Evolutionary conservation across 2,113 vertebrate species (phyloP).

Genomic region (Ancistrus triradiatus): DNA sequence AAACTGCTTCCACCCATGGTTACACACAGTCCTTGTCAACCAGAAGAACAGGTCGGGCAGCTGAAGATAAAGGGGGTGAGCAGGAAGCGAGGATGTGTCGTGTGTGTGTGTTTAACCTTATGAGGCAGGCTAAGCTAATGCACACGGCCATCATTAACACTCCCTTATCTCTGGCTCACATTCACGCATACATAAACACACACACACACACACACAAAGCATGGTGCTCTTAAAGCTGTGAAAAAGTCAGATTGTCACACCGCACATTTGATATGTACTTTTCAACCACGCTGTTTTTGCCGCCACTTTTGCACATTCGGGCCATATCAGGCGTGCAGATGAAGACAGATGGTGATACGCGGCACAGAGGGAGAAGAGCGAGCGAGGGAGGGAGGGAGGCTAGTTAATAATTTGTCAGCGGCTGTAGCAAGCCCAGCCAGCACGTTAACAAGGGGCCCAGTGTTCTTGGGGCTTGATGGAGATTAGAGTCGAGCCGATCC

Average conservation of each 20-base stretch:
- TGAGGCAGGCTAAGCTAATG: slow-evolving; percentile 44
- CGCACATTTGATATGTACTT: neutral
- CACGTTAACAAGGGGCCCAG: slow-evolving; percentile 66
- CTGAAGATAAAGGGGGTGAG: slow-evolving; percentile 55
- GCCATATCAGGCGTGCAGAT: slow-evolving; percentile 31
- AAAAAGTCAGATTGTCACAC: neutral
- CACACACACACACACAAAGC: slow-evolving; percentile 19
- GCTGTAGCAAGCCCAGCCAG: slow-evolving; percentile 63
- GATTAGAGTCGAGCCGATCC: slow-evolving; percentile 60
- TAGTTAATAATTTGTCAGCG: slow-evolving; percentile 70
- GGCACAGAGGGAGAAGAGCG: neutral
- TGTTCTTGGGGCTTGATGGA: slow-evolving; percentile 63
- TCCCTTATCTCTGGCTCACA: neutral
- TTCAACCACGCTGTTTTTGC: no score
- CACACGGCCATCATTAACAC: slow-evolving; percentile 37
- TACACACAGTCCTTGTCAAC: slow-evolving; percentile 54
- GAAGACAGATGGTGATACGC: slow-evolving; percentile 43
- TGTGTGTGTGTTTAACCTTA: slow-evolving; percentile 65
- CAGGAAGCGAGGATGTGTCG: slow-evolving; percentile 55
- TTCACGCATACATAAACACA: neutral
- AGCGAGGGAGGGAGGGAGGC: slow-evolving; percentile 37
- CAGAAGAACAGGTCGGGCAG: slow-evolving; percentile 73
- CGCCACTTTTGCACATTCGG: no score
- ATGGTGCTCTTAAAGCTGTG: neutral
- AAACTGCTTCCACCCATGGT: slow-evolving; percentile 41